A percentile compares a stretch with the other conserved stretches of the same genome.
These are phyloP conservation scores for Urocyon cinereoargenteus DNA, from an alignment of 2,797 vertebrate genomes.

Conservation along the genomic window DNA sequence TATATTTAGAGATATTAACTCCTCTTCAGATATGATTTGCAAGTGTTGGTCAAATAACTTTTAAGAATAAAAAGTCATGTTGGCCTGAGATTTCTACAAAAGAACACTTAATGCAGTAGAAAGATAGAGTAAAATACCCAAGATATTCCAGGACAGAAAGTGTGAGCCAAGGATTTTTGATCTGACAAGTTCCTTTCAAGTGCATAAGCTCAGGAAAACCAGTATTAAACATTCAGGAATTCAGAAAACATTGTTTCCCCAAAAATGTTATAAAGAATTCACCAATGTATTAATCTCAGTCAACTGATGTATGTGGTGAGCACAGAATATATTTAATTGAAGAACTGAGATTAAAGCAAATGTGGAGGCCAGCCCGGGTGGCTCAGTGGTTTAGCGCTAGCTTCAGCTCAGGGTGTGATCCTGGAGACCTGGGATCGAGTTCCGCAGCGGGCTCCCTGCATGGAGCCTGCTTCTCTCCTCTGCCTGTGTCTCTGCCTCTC, in stretches of 20 bases:
- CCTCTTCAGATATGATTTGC: not conserved
- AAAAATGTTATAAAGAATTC: not conserved
- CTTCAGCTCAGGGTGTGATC: no score
- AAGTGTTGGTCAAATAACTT: constrained; percentile 12
- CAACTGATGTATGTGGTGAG: not conserved
- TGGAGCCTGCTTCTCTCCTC: no score
- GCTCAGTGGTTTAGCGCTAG: no score
- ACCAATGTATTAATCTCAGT: not conserved
- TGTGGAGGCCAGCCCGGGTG: not conserved
- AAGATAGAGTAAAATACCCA: not conserved
- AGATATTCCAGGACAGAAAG: not conserved
- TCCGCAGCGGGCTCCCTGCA: no score
- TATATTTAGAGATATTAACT: not conserved
- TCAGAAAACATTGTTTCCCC: not conserved
- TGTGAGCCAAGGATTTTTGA: not conserved
- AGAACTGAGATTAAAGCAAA: constrained; percentile 35
- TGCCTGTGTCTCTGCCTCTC: no score
- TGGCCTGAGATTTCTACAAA: not conserved
- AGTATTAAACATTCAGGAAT: not conserved
- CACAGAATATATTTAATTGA: not conserved
- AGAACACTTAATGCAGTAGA: not conserved
- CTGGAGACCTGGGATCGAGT: no score
- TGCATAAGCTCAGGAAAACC: not conserved
- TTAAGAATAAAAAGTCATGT: not conserved
- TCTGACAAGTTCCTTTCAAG: not conserved